These are phyloP conservation scores for Listrodromus nycthemerus DNA, from an alignment of 2,888 invertebrate genomes.

Conservation along the genomic window DNA sequence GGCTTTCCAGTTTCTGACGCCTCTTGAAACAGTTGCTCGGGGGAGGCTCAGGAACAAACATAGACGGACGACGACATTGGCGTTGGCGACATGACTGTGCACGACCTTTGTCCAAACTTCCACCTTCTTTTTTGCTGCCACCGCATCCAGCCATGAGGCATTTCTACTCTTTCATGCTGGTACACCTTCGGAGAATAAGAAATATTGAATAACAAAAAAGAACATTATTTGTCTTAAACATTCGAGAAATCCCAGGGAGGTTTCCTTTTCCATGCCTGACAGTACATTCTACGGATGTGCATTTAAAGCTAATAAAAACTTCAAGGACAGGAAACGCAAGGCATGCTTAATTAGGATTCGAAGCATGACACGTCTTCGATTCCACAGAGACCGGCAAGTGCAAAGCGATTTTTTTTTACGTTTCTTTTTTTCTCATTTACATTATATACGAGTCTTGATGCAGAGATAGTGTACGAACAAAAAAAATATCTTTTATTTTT, in stretches of 20 bases:
- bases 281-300: not conserved
- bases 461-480: not conserved
- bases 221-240: not conserved
- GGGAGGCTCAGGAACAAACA: slow-evolving; percentile 68
- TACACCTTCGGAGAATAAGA: slow-evolving; percentile 74
- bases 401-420: slow-evolving; percentile 15
- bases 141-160: slow-evolving; percentile 83
- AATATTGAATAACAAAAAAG: slow-evolving; percentile 10
- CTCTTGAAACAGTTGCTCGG: slow-evolving; percentile 76
- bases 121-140: slow-evolving; percentile 79
- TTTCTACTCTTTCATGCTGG: slow-evolving; percentile 80
- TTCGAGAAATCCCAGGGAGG: not conserved
- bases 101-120: slow-evolving; percentile 79
- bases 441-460: not conserved
- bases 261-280: not conserved
- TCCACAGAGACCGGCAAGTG: not conserved
- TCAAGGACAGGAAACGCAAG: slow-evolving; percentile 67
- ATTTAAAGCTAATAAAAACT: slow-evolving; percentile 53
- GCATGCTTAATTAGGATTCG: slow-evolving; percentile 63
- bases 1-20: slow-evolving; percentile 73
- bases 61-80: slow-evolving; percentile 71
- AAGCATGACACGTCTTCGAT: slow-evolving; percentile 30
- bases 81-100: slow-evolving; percentile 74
- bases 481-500: too few species aligned
- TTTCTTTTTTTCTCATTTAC: slow-evolving; percentile 1